Percentiles rank a stretch among this genome's conserved stretches.
These are phyloP conservation scores for Erpobdella octoculata DNA, from an alignment of 2,888 invertebrate genomes.

Conservation along the genomic window DNA sequence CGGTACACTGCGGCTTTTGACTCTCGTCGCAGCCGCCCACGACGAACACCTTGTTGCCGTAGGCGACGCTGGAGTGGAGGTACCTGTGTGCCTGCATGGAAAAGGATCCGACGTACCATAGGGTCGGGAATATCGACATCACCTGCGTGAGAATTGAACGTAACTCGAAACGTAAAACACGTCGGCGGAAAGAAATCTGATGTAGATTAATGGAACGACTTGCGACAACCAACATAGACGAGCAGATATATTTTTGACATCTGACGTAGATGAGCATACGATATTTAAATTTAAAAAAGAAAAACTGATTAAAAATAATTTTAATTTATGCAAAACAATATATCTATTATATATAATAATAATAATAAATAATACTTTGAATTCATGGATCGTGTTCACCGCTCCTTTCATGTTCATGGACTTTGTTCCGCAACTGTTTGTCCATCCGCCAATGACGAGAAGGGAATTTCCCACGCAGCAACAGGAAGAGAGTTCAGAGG, in stretches of 20 bases:
- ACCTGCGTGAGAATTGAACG: constrained; percentile 21
- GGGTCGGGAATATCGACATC: constrained; percentile 38
- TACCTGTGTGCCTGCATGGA: constrained; percentile 36
- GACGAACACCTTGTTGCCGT: constrained; percentile 33
- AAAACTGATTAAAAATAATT: too few relatives aligned
- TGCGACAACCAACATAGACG: too few relatives aligned
- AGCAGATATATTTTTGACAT: too few relatives aligned
- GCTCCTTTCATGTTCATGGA: constrained; percentile 37
- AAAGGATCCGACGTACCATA: constrained; percentile 38
- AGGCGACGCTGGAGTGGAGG: constrained; percentile 35
- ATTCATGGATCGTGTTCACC: constrained; percentile 37
- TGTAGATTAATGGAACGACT: too few relatives aligned
- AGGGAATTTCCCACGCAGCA: constrained; percentile 34
- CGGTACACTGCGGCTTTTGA: constrained; percentile 36
- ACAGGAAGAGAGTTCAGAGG: constrained; percentile 37
- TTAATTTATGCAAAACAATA: neutral
- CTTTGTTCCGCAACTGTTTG: constrained; percentile 31
- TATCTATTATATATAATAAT: neutral
- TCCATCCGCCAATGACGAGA: constrained; percentile 38
- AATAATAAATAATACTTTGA: constrained; percentile 31
- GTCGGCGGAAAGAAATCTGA: neutral
- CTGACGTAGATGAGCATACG: too few relatives aligned
- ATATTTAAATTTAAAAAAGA: too few relatives aligned
- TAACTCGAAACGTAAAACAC: neutral
- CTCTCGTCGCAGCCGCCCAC: constrained; percentile 38